Base-by-base conservation (phyloP, 2,113 vertebrate genomes). In the Daphoenositta chrysoptera region DNA sequence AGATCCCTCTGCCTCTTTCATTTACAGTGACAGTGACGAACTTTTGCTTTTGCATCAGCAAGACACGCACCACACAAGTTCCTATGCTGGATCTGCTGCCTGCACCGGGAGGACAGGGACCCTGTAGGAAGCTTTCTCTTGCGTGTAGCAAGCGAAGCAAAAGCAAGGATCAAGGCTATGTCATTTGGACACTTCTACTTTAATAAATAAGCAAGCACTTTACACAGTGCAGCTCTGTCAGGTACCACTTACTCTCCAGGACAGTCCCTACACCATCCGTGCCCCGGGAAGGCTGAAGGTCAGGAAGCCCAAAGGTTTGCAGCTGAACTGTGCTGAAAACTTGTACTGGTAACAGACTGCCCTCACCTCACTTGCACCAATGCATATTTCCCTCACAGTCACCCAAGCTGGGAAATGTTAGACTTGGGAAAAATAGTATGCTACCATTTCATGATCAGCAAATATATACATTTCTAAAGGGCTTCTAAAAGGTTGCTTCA, bases 201-300 rank as follows among this genome's bases (percentile, higher is more conserved):
- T n/a, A 35, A 63, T 20, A 73, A 54, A 54, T 19, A 75, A 63
- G 57, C 19, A 40, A 91, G 61, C 16, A 54, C 5, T 64, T 42
- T 51, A 51, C 35, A 50, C 1, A 27, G 11, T 10, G 37, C 18
- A 60, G 53, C 61, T 89, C 30, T 64, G 16, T 64, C 39, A 58
- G 33, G 68, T 0, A 54, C 2, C 57, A 48, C 13, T n/a, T 31
- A 54, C 15, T 17, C 13, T 7, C 20, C 10, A 40, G 23, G 45
- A 68, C 20, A 72, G 40, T 11, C n/a, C 37, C 11, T 2, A 50
- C 9, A 27, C 15, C 33, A 68, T 31, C 39, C 0, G 0, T 22
- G 51, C 10, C 13, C 31, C 30, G 48, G 23, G 37, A 73, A 3
- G 8, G n/a, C 24, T 60, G 51, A 68, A 79, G n/a, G 40, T 65